Conservation (phyloP, 2,888 invertebrate species). For the Bombylius discolor region DNA sequence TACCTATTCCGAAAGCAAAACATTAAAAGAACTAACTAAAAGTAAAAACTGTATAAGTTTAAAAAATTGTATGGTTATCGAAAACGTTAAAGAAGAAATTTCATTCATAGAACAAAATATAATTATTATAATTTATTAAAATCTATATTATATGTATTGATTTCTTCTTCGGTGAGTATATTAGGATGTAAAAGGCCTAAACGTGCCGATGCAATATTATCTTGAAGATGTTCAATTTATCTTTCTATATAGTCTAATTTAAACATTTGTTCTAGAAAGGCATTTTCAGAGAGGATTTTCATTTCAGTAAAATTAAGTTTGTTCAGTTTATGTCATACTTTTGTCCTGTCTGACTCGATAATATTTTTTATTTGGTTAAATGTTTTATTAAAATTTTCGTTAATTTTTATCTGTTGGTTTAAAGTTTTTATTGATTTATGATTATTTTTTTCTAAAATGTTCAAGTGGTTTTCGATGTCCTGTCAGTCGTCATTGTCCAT, state of each 20-base stretch:
- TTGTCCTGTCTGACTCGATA: not conserved
- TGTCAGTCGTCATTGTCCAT: constrained; percentile 12
- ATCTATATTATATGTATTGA: not conserved
- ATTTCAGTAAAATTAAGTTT: not conserved
- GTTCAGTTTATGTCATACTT: not conserved
- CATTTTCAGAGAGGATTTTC: constrained; percentile 1
- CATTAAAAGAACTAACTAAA: too few species aligned
- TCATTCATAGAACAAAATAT: too few species aligned
- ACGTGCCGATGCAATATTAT: constrained; percentile 1
- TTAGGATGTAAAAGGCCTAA: constrained; percentile 1
- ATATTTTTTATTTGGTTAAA: constrained; percentile 2
- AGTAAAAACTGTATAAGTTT: too few species aligned
- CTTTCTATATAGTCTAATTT: constrained; percentile 1
- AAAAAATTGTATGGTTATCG: too few species aligned
- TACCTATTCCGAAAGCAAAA: too few species aligned
- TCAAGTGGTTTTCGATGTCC: constrained; percentile 11
- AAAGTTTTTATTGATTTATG: constrained; percentile 2
- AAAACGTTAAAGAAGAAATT: too few species aligned
- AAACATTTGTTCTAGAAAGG: not conserved
- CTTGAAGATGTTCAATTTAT: constrained; percentile 1
- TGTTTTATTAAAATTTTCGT: not conserved
- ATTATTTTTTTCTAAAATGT: constrained; percentile 7
- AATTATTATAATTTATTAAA: not conserved
- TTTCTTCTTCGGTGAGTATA: constrained; percentile 2
- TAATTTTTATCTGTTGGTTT: constrained; percentile 1